Evolutionary conservation across 2,113 vertebrate species (phyloP).

Genomic region (Petromus typicus): DNA sequence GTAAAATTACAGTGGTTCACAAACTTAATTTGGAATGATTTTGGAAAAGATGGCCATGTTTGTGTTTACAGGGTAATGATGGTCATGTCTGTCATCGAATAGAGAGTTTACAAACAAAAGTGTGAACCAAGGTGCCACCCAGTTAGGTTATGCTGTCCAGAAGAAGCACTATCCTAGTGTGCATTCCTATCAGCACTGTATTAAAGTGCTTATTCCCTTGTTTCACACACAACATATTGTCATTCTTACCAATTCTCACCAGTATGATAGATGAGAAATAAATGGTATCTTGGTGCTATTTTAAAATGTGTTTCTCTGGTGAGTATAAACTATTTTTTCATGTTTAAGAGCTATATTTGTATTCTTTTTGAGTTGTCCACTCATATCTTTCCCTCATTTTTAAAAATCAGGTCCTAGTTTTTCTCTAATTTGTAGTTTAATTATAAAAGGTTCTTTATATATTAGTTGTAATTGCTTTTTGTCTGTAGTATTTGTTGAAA

Average conservation of each 20-base stretch:
- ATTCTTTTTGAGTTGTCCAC: background rate
- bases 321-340: background rate
- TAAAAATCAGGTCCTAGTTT: background rate
- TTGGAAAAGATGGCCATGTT: background rate
- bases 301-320: background rate
- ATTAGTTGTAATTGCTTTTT: background rate
- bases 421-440: background rate
- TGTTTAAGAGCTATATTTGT: background rate
- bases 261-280: background rate
- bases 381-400: background rate
- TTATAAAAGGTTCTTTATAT: background rate
- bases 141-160: background rate
- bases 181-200: background rate
- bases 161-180: background rate
- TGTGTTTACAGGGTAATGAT: background rate
- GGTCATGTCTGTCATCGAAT: background rate
- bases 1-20: background rate
- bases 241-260: background rate
- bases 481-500: background rate
- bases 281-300: background rate
- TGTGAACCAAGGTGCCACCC: background rate
- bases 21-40: background rate
- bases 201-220: background rate
- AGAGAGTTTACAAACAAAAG: background rate
- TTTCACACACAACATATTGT: background rate